phyloP scores from a whole-genome alignment of 1,140 invertebrate species.

The Formica selysi region DNA sequence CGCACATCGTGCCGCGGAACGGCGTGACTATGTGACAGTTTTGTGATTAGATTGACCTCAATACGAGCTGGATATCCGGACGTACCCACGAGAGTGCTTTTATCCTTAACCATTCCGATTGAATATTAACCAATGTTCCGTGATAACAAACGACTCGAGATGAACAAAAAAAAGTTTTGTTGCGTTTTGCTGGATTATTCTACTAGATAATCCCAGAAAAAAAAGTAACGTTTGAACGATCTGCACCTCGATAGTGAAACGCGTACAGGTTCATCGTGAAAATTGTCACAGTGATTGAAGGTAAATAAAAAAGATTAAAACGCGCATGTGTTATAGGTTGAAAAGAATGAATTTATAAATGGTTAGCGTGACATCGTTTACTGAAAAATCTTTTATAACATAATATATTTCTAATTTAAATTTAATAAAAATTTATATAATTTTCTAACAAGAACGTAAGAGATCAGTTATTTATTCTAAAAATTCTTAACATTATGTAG shows the following conservation, averaged over 20 bases:
- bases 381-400: neutral
- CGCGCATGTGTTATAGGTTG: neutral
- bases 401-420: neutral
- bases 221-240: neutral
- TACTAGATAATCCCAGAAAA: neutral
- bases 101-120: slow-evolving; percentile 50
- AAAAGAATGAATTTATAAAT: neutral
- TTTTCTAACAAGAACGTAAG: neutral
- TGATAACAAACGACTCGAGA: slow-evolving; percentile 7
- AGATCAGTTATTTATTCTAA: neutral
- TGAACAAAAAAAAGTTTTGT: neutral
- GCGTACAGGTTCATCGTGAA: slow-evolving; percentile 18
- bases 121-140: slow-evolving; percentile 30
- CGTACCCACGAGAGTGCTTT: slow-evolving; percentile 40
- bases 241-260: slow-evolving; percentile 8
- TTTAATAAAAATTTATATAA: neutral
- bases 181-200: neutral
- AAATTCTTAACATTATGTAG: neutral
- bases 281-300: slow-evolving; percentile 32
- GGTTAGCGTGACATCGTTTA: neutral
- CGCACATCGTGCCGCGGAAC: slow-evolving; percentile 59
- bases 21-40: slow-evolving; percentile 74
- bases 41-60: slow-evolving; percentile 77
- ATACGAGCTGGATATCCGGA: slow-evolving; percentile 72
- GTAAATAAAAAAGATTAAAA: slow-evolving; percentile 3